Conservation (phyloP, 2,113 vertebrate genomes). For the Megaceryle torquata region DNA sequence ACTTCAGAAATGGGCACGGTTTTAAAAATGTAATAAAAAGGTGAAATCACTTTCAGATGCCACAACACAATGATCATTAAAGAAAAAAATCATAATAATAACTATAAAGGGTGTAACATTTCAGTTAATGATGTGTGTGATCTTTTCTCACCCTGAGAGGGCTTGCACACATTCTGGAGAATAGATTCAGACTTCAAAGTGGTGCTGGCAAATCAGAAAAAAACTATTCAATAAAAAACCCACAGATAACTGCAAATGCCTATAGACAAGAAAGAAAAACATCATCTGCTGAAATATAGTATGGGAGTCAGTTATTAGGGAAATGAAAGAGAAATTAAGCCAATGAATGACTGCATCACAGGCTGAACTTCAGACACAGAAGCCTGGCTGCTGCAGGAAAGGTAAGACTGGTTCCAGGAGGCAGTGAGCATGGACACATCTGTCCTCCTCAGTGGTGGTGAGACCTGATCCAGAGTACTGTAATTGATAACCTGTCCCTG, state of each 20-base stretch:
- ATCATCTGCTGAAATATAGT: neutral
- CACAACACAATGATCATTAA: neutral
- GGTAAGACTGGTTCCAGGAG: neutral
- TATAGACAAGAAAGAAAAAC: neutral
- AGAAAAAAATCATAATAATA: neutral
- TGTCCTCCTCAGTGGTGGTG: neutral
- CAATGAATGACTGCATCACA: neutral
- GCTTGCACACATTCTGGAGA: neutral
- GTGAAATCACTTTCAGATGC: neutral
- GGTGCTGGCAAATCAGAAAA: neutral
- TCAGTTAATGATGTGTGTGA: neutral
- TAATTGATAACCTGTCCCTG: neutral
- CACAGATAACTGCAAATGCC: neutral
- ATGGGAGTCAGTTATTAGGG: neutral
- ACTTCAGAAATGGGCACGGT: neutral
- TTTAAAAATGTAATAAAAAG: neutral
- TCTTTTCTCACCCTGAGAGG: neutral
- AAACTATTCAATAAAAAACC: no score
- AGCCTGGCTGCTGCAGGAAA: neutral
- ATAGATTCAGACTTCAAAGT: neutral
- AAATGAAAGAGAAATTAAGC: neutral
- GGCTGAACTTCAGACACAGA: neutral
- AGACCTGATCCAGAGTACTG: neutral
- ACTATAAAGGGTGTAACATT: neutral
- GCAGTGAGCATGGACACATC: fast-evolving